A percentile compares a stretch with the other conserved stretches of the same genome.
These are phyloP conservation scores for Brachyptera putata DNA, from an alignment of 2,888 invertebrate species.

Conservation along the genomic window DNA sequence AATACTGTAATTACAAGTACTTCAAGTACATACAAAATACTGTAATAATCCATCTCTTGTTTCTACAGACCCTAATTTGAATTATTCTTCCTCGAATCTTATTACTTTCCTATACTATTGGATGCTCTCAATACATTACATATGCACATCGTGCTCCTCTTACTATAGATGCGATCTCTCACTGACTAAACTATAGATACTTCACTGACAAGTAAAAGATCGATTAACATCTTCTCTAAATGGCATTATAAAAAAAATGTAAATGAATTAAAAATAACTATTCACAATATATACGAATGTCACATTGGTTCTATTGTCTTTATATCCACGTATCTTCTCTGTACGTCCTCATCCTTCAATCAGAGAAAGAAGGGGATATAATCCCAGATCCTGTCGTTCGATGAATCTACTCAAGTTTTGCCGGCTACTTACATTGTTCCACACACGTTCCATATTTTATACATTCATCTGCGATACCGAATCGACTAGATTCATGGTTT, in stretches of 20 bases:
- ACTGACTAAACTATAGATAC: background rate
- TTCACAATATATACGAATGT: background rate
- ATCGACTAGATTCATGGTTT: no score
- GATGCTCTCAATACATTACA: no score
- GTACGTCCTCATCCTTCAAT: constrained; percentile 9
- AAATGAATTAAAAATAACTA: constrained; percentile 13
- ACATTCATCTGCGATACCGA: no score
- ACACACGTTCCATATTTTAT: constrained; percentile 15
- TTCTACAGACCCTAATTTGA: no score
- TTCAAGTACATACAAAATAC: no score
- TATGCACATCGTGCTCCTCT: no score
- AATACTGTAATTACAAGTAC: no score
- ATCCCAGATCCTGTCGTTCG: constrained; percentile 1
- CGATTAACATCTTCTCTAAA: constrained; percentile 21
- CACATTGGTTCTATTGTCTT: background rate
- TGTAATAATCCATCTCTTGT: no score
- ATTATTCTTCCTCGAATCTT: no score
- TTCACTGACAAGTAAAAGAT: background rate
- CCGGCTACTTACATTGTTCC: constrained; percentile 20
- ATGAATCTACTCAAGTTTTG: constrained; percentile 20
- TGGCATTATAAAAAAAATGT: constrained; percentile 4
- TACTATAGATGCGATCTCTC: no score
- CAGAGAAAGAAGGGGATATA: no score
- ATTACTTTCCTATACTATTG: no score
- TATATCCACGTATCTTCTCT: background rate